These are phyloP conservation scores for Solenopsis invicta DNA, from an alignment of 1,140 invertebrate genomes.

Conservation along the genomic window DNA sequence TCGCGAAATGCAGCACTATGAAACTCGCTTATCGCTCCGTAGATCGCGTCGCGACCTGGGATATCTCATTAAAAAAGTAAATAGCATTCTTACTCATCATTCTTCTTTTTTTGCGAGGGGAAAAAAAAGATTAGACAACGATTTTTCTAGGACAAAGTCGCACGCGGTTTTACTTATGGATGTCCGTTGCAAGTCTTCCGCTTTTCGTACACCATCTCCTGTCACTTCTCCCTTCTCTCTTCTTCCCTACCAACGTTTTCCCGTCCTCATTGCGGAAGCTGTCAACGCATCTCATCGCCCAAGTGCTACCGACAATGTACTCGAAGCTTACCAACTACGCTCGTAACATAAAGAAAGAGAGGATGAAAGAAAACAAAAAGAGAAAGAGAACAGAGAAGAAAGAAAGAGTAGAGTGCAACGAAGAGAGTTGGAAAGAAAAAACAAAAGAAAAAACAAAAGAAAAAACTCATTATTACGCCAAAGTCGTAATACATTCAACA, in stretches of 20 bases:
- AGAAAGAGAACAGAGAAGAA: background rate
- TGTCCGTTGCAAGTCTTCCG: slow-evolving; percentile 46
- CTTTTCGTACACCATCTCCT: background rate
- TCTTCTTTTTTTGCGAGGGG: slow-evolving; percentile 24
- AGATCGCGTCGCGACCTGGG: slow-evolving; percentile 8
- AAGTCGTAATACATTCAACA: slow-evolving; percentile 72
- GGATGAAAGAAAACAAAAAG: background rate
- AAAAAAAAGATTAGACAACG: slow-evolving; percentile 2
- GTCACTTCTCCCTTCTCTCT: background rate
- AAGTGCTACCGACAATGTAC: slow-evolving; percentile 70
- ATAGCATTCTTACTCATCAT: slow-evolving; percentile 16
- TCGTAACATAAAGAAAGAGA: slow-evolving; percentile 68
- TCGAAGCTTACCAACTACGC: slow-evolving; percentile 70
- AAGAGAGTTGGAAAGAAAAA: background rate
- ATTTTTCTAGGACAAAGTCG: slow-evolving; percentile 19
- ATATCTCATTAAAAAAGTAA: slow-evolving; percentile 54
- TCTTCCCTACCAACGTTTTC: slow-evolving; percentile 49
- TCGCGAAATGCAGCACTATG: slow-evolving; percentile 27
- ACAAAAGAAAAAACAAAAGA: background rate
- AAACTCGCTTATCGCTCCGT: slow-evolving; percentile 31
- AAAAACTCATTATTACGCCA: slow-evolving; percentile 59
- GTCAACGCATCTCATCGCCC: slow-evolving; percentile 72
- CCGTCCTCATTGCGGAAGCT: slow-evolving; percentile 25
- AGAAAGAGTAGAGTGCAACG: no score
- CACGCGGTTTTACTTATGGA: slow-evolving; percentile 69